These are phyloP conservation scores for Staurois parvus DNA, from an alignment of 2,797 vertebrate genomes.

Conservation along the genomic window DNA sequence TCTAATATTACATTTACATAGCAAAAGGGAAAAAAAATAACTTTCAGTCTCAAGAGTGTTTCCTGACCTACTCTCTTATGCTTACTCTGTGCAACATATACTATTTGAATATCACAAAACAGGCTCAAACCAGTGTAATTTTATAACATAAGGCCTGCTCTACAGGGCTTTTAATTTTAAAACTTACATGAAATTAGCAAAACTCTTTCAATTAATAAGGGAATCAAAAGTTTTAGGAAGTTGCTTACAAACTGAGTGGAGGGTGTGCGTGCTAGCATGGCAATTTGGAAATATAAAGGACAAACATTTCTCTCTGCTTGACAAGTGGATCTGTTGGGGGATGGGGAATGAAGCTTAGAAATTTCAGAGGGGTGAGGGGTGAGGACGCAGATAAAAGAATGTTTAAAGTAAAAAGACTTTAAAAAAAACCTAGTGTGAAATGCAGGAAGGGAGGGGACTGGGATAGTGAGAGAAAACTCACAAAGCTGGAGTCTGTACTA, in stretches of 20 bases:
- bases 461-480: conserved; percentile 25
- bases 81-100: not conserved
- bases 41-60: too few relatives aligned
- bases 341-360: conserved; percentile 22
- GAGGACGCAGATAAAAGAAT: conserved; percentile 50
- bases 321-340: conserved; percentile 45
- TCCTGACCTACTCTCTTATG: too few relatives aligned
- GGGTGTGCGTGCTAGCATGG: not conserved
- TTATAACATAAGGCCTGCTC: not conserved
- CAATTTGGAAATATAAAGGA: conserved; percentile 22
- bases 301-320: conserved; percentile 34
- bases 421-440: conserved; percentile 28
- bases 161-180: not conserved
- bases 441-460: conserved; percentile 40
- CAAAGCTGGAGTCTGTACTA: not conserved
- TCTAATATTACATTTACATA: too few relatives aligned
- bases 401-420: conserved; percentile 41
- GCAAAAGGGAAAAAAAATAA: too few relatives aligned
- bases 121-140: not conserved
- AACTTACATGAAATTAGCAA: too few relatives aligned
- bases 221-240: not conserved
- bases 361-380: conserved; percentile 49
- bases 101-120: not conserved
- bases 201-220: not conserved
- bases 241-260: not conserved